Conservation (phyloP, 2,797 vertebrate species). For the Craterocephalus amniculus region DNA sequence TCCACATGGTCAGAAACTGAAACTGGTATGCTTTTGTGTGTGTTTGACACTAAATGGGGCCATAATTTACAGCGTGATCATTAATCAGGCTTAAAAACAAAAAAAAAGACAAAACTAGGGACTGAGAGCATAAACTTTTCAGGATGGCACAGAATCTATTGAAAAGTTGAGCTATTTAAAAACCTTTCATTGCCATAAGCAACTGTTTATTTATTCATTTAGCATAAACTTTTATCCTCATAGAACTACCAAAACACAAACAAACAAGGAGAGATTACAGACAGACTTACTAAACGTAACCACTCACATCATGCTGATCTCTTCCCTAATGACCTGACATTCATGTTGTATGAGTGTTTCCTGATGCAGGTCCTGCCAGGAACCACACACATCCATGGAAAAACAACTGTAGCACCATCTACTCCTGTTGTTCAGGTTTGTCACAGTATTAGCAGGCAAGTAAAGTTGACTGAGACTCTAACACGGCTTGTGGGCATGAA, state of each 20-base stretch:
- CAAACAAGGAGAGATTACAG: not conserved
- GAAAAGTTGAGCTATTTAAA: not conserved
- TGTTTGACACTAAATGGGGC: not conserved
- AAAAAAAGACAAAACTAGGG: not conserved
- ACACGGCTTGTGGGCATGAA: not conserved
- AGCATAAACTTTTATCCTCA: not conserved
- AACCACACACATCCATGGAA: not conserved
- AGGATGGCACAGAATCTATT: not conserved
- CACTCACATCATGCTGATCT: not conserved
- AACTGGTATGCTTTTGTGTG: not conserved
- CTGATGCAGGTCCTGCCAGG: not conserved
- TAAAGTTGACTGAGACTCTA: not conserved
- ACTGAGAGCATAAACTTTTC: not conserved
- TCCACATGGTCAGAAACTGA: conserved; percentile 2
- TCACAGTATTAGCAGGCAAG: not conserved
- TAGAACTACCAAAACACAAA: not conserved
- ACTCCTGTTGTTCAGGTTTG: not conserved
- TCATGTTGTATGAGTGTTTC: not conserved
- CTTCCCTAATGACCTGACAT: not conserved
- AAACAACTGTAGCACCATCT: not conserved
- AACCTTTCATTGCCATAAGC: not conserved
- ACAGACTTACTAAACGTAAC: not conserved
- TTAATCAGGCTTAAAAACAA: not conserved
- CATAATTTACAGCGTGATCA: not conserved
- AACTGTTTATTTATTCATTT: not conserved